Conservation (phyloP, 2,888 invertebrate species). For the Nymphalis urticae region DNA sequence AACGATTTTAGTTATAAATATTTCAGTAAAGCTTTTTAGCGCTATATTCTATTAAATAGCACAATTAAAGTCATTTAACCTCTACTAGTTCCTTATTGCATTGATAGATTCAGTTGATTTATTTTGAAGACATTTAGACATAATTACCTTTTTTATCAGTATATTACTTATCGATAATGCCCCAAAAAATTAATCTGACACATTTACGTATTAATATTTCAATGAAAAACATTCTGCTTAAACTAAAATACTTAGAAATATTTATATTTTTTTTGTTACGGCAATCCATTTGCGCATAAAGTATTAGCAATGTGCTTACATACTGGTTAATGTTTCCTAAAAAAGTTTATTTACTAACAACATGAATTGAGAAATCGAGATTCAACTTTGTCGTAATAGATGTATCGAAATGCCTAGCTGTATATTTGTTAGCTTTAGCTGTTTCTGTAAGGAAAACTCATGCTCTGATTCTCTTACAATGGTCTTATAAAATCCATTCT, state of each 20-base stretch:
- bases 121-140: too few species aligned
- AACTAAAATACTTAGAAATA: too few species aligned
- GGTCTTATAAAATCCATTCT: neutral
- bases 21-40: neutral
- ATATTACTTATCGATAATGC: too few species aligned
- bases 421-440: neutral
- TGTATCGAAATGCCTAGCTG: conserved; percentile 32
- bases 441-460: conserved; percentile 47
- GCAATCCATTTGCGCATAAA: too few species aligned
- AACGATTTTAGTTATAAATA: conserved; percentile 4
- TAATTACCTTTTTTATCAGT: too few species aligned
- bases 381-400: conserved; percentile 11
- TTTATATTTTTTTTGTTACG: too few species aligned
- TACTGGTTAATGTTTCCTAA: neutral
- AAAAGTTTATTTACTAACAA: conserved; percentile 5
- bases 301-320: neutral
- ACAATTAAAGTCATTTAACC: neutral
- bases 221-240: too few species aligned
- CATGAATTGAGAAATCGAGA: conserved; percentile 4
- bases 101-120: too few species aligned
- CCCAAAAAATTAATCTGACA: too few species aligned
- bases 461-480: conserved; percentile 48
- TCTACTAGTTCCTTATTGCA: neutral
- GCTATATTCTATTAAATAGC: conserved; percentile 4
- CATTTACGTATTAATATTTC: too few species aligned